Evolutionary conservation across 2,113 vertebrate species (phyloP).

Genomic region (Baryphthengus martii): DNA sequence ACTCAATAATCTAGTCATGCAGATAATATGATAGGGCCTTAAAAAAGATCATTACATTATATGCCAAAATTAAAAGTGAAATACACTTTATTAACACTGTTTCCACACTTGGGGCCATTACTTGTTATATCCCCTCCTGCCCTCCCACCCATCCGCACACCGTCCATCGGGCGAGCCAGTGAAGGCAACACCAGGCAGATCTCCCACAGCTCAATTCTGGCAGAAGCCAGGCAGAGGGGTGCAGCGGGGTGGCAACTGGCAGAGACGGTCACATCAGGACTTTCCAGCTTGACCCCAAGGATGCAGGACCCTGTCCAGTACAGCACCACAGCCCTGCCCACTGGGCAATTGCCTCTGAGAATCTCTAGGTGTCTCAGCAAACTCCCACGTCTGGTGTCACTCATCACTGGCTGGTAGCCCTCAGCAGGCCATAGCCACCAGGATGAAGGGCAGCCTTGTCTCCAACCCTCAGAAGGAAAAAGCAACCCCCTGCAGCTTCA

Average conservation of each 20-base stretch:
- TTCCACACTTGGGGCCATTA: constrained; percentile 70
- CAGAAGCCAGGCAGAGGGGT: not conserved
- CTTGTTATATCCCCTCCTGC: constrained; percentile 44
- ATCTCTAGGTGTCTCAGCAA: not conserved
- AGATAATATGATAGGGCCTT: constrained; percentile 86
- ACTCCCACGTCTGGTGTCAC: fast-evolving
- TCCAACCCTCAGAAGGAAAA: not conserved
- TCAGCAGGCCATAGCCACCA: not conserved
- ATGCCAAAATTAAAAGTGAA: constrained; percentile 90
- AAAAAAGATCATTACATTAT: constrained; percentile 89
- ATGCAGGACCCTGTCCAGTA: not conserved
- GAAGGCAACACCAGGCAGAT: not conserved
- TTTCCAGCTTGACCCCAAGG: not conserved
- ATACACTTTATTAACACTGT: constrained; percentile 82
- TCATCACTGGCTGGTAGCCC: not conserved
- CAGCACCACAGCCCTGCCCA: not conserved
- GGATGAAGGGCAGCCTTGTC: not conserved
- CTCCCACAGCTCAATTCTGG: not conserved
- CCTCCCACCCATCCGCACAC: not conserved
- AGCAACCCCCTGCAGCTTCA: not conserved
- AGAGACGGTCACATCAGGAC: fast-evolving
- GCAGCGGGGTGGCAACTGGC: not conserved
- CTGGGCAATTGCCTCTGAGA: not conserved
- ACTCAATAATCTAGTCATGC: constrained; percentile 89
- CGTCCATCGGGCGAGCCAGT: not conserved